phyloP scores from a whole-genome alignment of 1,140 invertebrate species.

The Nylanderia fulva region DNA sequence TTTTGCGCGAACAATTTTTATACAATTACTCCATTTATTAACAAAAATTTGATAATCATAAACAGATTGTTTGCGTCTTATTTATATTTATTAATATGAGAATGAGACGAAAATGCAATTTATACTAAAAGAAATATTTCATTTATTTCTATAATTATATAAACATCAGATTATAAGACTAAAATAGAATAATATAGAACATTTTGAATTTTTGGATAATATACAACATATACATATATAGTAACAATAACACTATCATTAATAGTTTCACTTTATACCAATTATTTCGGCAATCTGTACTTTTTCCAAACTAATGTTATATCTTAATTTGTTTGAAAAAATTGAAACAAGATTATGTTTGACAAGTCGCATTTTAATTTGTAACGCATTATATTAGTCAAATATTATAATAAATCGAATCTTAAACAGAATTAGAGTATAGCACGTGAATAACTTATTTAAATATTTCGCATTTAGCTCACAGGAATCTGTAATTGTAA shows the following conservation, averaged over 20 bases:
- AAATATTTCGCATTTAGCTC: not conserved
- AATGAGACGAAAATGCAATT: not conserved
- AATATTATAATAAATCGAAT: not conserved
- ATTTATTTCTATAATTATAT: not conserved
- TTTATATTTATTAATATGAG: not conserved
- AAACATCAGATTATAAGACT: not conserved
- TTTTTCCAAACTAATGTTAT: not conserved
- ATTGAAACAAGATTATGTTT: not conserved
- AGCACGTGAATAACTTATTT: not conserved
- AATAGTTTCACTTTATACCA: not conserved
- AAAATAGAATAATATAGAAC: no score
- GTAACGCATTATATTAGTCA: constrained; percentile 9
- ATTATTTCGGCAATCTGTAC: not conserved
- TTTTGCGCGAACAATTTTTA: constrained; percentile 4
- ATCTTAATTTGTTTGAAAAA: not conserved
- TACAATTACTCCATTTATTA: not conserved
- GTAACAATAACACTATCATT: not conserved
- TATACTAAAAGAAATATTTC: not conserved
- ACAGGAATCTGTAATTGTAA: not conserved
- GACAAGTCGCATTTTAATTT: not conserved
- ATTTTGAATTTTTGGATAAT: not conserved
- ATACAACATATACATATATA: not conserved
- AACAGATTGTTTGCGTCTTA: not conserved
- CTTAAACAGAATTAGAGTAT: not conserved
- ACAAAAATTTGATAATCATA: not conserved